phyloP scores from a whole-genome alignment of 2,797 vertebrate genomes.

The Centroberyx gerrardi region DNA sequence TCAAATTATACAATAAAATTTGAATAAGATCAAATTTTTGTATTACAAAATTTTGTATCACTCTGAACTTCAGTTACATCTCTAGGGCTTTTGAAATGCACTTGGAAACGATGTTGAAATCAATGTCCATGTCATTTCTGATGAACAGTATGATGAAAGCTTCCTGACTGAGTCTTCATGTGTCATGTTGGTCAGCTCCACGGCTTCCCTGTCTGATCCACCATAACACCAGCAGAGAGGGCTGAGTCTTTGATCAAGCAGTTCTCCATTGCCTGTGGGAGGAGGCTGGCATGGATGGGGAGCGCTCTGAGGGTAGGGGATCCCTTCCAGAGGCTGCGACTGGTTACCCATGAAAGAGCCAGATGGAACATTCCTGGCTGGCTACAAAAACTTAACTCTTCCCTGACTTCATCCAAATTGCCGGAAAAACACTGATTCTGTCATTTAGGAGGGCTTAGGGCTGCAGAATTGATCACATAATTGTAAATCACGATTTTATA shows the following conservation, averaged over 20 bases:
- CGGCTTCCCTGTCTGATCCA: slow-evolving; percentile 34
- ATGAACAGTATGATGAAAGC: background rate
- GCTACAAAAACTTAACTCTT: slow-evolving; percentile 59
- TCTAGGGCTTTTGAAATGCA: too few relatives aligned
- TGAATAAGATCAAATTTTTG: too few relatives aligned
- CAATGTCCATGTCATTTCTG: background rate
- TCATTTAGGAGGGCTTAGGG: background rate
- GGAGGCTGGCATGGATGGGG: slow-evolving; percentile 58
- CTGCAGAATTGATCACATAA: too few relatives aligned
- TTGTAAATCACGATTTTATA: too few relatives aligned
- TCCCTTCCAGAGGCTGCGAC: slow-evolving; percentile 58
- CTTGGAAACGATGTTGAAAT: background rate
- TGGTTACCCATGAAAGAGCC: slow-evolving; percentile 58
- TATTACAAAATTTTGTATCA: too few relatives aligned
- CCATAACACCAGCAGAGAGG: slow-evolving; percentile 29
- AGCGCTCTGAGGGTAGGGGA: slow-evolving; percentile 57
- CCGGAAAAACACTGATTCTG: slow-evolving; percentile 4
- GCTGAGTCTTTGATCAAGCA: slow-evolving; percentile 44
- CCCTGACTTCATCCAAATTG: slow-evolving; percentile 23
- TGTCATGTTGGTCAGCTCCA: slow-evolving; percentile 3
- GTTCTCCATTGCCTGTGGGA: slow-evolving; percentile 52
- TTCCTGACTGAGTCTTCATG: background rate
- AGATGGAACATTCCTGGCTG: slow-evolving; percentile 66
- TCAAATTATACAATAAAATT: too few relatives aligned
- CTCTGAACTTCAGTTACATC: too few relatives aligned